Evolutionary conservation across 2,888 invertebrate genomes (phyloP).

Genomic region (Coelinius sp.): DNA sequence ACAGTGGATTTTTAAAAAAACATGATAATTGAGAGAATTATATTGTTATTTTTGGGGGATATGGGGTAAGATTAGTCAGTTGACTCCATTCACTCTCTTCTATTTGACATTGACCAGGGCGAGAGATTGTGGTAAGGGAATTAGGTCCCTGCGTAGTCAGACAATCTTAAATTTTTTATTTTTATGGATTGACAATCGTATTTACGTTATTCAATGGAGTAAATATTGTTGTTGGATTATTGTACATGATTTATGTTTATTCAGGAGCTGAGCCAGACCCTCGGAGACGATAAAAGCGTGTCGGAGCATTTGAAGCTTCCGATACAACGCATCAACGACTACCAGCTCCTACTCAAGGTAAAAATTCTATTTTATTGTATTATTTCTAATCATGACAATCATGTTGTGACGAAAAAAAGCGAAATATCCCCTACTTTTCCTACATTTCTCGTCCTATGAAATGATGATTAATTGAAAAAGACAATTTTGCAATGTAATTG

Average conservation of each 20-base stretch:
- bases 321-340: slow-evolving; percentile 96
- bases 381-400: no score
- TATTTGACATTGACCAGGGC: not conserved
- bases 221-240: not conserved
- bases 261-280: slow-evolving; percentile 86
- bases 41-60: not conserved
- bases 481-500: no score
- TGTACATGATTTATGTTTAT: slow-evolving; percentile 53
- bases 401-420: no score
- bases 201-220: not conserved
- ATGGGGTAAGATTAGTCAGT: not conserved
- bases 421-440: no score
- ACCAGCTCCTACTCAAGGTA: slow-evolving; percentile 94
- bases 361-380: no score
- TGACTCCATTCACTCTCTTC: not conserved
- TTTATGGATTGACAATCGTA: no score
- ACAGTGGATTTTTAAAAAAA: slow-evolving; percentile 17
- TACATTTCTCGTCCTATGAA: no score
- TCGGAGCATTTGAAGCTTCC: slow-evolving; percentile 94
- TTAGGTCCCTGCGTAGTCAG: not conserved
- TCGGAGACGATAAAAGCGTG: slow-evolving; percentile 90
- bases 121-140: not conserved
- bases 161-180: not conserved
- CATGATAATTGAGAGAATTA: not conserved
- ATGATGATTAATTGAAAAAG: no score